Base-by-base conservation (phyloP, 2,113 vertebrate genomes). In the Chloropsis hardwickii region DNA sequence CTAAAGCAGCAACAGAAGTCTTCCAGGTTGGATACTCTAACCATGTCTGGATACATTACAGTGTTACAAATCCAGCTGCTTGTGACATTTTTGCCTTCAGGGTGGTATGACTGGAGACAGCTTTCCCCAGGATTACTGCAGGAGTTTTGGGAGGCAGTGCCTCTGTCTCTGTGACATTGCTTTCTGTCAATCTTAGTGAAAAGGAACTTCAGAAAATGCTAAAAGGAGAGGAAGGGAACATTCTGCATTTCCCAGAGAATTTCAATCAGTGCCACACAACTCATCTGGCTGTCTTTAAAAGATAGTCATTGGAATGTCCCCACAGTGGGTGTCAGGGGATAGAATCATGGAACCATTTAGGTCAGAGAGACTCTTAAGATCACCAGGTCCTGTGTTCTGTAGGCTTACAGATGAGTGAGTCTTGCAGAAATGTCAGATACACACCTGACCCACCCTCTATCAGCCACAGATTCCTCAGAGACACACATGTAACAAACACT, bases 301-400 rank as follows among this genome's bases (percentile, higher is more conserved):
- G n/a, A 29, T 24, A 21, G 25, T 27, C 8, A 10, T 5, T 27
- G 33, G 4, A 54, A 35, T 22, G 15, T 12, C 67, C 71, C 61
- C 66, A 58, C 6, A 42, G 40, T 5, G 39, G 15, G 14, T 37
- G 29, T 61, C 53, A 81, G 37, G 47, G 35, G 27, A 31, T 8
- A 29, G 31, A 64, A 24, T 37, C 28, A 69, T 0, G 37, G 73
- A 77, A 23, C 31, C 5, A 18, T n/a, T n/a, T 29, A 60, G 16
- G 51, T 45, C 23, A 44, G 37, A 28, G 50, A 67, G 29, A 74
- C n/a, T 44, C 57, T 57, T 39, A 76, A 66, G 44, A 44, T 51
- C 50, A 79, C 9, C 1, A 1, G 21, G 6, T 72, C 15, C 27
- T 2, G 21, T 16, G 14, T 66, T 66, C 42, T 40, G 0, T 5